Percentiles rank a stretch among this genome's conserved stretches.
Evolutionary conservation across 1,140 invertebrate species (phyloP).

Genomic region (Temnothorax nylanderi): DNA sequence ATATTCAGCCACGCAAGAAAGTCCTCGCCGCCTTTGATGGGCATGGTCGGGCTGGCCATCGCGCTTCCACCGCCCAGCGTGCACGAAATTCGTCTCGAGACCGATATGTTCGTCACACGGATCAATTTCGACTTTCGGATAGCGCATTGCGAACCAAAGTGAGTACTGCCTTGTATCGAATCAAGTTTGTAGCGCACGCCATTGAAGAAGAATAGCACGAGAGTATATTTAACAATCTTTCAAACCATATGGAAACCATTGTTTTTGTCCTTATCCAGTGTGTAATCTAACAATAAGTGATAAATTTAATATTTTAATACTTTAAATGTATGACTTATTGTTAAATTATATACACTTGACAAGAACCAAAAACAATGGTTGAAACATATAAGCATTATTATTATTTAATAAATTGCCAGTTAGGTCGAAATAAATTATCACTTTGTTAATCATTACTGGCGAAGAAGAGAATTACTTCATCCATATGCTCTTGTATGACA

Average conservation of each 20-base stretch:
- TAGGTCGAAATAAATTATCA: too few species aligned
- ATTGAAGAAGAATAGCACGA: neutral
- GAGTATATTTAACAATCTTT: neutral
- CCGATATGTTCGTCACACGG: slow-evolving; percentile 98
- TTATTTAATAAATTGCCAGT: too few species aligned
- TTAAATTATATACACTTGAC: too few species aligned
- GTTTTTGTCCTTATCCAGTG: too few species aligned
- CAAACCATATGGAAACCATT: neutral
- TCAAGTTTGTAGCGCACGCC: neutral
- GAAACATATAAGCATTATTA: too few species aligned
- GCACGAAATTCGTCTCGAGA: slow-evolving; percentile 97
- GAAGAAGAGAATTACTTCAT: too few species aligned
- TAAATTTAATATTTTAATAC: too few species aligned
- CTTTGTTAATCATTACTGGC: too few species aligned
- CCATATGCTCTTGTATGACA: neutral
- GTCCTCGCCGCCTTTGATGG: slow-evolving; percentile 92
- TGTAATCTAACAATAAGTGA: too few species aligned
- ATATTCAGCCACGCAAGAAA: slow-evolving; percentile 95
- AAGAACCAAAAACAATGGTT: too few species aligned
- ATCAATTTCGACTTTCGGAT: slow-evolving; percentile 98
- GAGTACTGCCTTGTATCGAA: slow-evolving; percentile 75
- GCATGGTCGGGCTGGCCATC: slow-evolving; percentile 97
- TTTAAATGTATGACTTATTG: too few species aligned
- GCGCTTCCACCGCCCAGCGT: slow-evolving; percentile 98
- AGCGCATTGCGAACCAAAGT: slow-evolving; percentile 98